Base-by-base conservation (phyloP, 2,888 invertebrate genomes). In the Dryobota labecula region DNA sequence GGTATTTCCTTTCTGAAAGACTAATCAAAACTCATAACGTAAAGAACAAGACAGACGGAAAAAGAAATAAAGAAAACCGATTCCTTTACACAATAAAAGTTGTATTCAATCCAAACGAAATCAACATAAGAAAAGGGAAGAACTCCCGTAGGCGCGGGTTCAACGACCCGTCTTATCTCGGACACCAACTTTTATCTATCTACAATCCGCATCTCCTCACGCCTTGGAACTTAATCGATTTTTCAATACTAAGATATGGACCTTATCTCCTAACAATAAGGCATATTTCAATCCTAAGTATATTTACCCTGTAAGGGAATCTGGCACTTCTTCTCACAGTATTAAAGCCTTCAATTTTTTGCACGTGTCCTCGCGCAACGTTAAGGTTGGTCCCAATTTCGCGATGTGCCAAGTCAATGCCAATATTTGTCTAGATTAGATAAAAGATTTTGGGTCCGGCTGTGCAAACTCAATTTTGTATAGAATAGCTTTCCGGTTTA, bases 91-190 rank as follows among this genome's bases (percentile, higher is more conserved):
- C 84, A 86, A 87, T 86, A 88, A 86, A 88, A 82, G 69, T 70
- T 74, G 83, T 87, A 89, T 90, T 90, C 89, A 89, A 80, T 78
- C 73, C 85, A 83, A 86, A 85, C 83, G 85, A 88, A 90, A 91
- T 91, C 90, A 87, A 84, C 90, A 90, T 90, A 89, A 89, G 84
- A 90, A 91, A 88, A 87, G 88, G 87, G 86, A 83, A 86, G 83
- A 87, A 87, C 80, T 86, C 85, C 88, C 83, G 84, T 69, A 88
- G 86, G 85, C 80, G 76, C 63, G 78, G 79, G 94, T 91, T 94
- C 94, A 93, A 91, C 84, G 92, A 91, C 90, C 93, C 89, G 80
- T 80, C 90, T 94, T 95, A 95, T 95, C 95, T 92, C 89, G 90
- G 90, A 90, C 92, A 89, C 88, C 85, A 88, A 91, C 88, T 91